Base-by-base conservation (phyloP, 2,888 invertebrate genomes). In the Amblyjoppa fuscipennis region DNA sequence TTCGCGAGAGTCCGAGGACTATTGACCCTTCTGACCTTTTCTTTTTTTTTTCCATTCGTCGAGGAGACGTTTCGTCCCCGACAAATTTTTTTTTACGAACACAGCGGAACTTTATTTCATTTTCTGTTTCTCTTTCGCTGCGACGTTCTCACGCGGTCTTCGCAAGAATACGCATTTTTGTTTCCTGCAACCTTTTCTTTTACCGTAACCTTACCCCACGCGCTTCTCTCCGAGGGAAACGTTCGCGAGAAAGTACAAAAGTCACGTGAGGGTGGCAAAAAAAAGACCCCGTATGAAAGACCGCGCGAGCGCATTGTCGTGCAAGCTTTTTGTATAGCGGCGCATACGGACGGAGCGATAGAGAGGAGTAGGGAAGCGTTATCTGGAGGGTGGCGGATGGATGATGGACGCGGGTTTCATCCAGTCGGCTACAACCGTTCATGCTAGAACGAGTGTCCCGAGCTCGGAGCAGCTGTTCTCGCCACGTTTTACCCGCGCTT, bases 341-440 rank as follows among this genome's bases (percentile, higher is more conserved):
- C 49, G 75, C 75, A 64, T 28, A 64, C 49, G 49, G 49, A 66
- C 64, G 20, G 13, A 66, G 66, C 16, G 34, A 31, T 31, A 25
- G 59, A 45, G 59, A 20, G 31, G 64, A 76, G 75, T 76, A 80
- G 82, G 51, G 66, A 25, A 28, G 68, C 70, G 79, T 41, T 77
- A 85, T 87, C 85, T 77, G 84, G 76, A 82, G 86, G 86, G 84
- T 84, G 75, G 84, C 85, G 89, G 87, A 87, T 88, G 87, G 87
- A 89, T 88, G 89, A 90, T 88, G 87, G 84, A 87, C 87, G 82
- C 85, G 64, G 85, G 83, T 61, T 84, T 81, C 85, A 89, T 88
- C 75, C 91, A 92, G 92, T 92, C 88, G 84, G 86, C 88, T 87
- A 81, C 87, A 87, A 90, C 89, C 90, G 89, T 88, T 89, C 89